Conservation (phyloP, 2,113 vertebrate species). For the Zapus hudsonius region DNA sequence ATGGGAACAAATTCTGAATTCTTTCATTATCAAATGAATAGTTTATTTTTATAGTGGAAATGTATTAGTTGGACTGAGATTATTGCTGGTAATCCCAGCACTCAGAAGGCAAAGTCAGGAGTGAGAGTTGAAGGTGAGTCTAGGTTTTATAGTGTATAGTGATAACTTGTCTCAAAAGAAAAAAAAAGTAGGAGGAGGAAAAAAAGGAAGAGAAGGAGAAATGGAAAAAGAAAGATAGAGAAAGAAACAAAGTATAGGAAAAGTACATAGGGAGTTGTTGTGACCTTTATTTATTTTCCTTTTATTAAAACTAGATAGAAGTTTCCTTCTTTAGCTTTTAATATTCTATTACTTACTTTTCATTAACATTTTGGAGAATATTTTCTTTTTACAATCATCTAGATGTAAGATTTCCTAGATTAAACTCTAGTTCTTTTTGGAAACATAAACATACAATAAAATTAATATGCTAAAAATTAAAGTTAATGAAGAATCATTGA, state of each 20-base stretch:
- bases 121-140: background rate
- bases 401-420: background rate
- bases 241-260: background rate
- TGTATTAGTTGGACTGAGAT: background rate
- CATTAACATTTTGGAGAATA: background rate
- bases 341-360: background rate
- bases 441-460: background rate
- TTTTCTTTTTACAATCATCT: background rate
- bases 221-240: too few species aligned
- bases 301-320: background rate
- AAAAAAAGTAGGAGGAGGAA: background rate
- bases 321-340: background rate
- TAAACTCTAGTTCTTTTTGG: background rate
- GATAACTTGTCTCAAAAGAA: background rate
- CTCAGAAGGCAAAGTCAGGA: background rate
- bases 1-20: constrained; percentile 1
- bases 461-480: background rate
- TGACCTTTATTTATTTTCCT: background rate
- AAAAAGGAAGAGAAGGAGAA: too few species aligned
- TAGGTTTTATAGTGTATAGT: background rate
- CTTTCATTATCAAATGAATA: background rate
- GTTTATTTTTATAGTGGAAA: constrained; percentile 5
- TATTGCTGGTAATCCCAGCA: background rate
- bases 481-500: background rate
- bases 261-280: background rate